These are phyloP conservation scores for Orius insidiosus DNA, from an alignment of 1,140 invertebrate species.

Conservation along the genomic window DNA sequence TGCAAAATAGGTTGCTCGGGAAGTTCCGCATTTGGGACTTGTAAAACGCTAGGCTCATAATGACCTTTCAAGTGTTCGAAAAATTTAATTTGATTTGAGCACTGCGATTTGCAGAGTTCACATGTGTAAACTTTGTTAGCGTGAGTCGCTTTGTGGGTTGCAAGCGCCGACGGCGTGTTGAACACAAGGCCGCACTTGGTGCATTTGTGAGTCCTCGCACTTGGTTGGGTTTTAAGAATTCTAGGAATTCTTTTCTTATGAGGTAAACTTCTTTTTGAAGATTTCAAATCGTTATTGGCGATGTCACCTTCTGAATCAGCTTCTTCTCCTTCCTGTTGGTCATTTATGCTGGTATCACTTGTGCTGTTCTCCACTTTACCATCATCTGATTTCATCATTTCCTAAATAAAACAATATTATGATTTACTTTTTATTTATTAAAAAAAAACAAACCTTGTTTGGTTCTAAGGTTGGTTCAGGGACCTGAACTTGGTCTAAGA, in stretches of 20 bases:
- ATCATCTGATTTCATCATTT: not conserved
- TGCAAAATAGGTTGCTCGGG: no score
- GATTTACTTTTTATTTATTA: not conserved
- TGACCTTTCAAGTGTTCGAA: constrained; percentile 64
- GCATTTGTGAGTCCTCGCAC: constrained; percentile 23
- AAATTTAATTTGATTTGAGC: constrained; percentile 52
- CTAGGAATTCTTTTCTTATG: constrained; percentile 47
- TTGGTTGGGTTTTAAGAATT: constrained; percentile 33
- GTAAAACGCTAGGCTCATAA: constrained; percentile 40
- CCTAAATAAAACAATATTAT: not conserved
- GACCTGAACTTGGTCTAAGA: not conserved
- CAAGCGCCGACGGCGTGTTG: constrained; percentile 21
- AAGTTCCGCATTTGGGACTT: not conserved
- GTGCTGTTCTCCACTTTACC: not conserved
- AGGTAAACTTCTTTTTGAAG: constrained; percentile 38
- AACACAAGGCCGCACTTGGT: constrained; percentile 26
- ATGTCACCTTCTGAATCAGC: constrained; percentile 22
- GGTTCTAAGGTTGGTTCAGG: not conserved
- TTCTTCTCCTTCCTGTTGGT: constrained; percentile 9
- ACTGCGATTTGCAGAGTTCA: constrained; percentile 43
- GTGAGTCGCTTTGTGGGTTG: constrained; percentile 20
- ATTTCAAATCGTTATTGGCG: constrained; percentile 20
- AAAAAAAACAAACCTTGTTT: not conserved
- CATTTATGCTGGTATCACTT: not conserved
- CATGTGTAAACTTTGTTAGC: constrained; percentile 33